Evolutionary conservation across 1,140 invertebrate species (phyloP).

Genomic region (Octopus sinensis): DNA sequence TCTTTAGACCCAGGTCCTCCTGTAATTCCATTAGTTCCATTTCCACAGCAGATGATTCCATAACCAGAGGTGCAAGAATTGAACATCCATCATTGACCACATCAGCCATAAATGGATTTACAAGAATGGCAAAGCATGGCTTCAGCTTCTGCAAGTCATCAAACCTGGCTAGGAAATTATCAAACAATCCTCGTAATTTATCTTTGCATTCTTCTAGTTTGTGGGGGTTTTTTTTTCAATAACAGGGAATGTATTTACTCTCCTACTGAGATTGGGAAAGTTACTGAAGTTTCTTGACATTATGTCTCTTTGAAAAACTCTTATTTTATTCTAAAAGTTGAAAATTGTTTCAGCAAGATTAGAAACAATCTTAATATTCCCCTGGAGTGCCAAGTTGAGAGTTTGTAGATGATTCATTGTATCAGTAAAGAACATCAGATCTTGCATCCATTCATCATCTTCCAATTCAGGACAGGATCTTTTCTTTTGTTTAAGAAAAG

Average conservation of each 20-base stretch:
- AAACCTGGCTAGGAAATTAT: slow-evolving; percentile 2
- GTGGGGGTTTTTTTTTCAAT: background rate
- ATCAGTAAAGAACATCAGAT: slow-evolving; percentile 12
- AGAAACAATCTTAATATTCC: background rate
- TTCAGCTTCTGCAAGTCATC: background rate
- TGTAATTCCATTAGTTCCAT: background rate
- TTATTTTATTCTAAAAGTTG: slow-evolving; percentile 2
- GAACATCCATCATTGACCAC: background rate
- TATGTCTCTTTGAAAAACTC: background rate
- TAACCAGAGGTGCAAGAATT: background rate
- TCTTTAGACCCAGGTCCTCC: slow-evolving; percentile 6
- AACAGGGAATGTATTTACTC: background rate
- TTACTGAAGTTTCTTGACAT: slow-evolving; percentile 7
- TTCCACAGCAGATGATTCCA: slow-evolving; percentile 11
- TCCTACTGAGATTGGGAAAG: slow-evolving; percentile 2
- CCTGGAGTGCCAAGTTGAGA: slow-evolving; percentile 6
- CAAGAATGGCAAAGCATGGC: background rate
- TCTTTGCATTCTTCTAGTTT: background rate
- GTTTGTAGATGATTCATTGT: slow-evolving; percentile 7
- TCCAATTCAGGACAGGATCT: background rate
- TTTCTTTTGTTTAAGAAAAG: slow-evolving; percentile 6
- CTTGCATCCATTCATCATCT: slow-evolving; percentile 9
- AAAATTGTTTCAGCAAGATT: background rate
- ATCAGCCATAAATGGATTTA: slow-evolving; percentile 10
- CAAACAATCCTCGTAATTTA: background rate